Conservation (phyloP, 1,140 invertebrate genomes). For the Thaumetopoea pityocampa region DNA sequence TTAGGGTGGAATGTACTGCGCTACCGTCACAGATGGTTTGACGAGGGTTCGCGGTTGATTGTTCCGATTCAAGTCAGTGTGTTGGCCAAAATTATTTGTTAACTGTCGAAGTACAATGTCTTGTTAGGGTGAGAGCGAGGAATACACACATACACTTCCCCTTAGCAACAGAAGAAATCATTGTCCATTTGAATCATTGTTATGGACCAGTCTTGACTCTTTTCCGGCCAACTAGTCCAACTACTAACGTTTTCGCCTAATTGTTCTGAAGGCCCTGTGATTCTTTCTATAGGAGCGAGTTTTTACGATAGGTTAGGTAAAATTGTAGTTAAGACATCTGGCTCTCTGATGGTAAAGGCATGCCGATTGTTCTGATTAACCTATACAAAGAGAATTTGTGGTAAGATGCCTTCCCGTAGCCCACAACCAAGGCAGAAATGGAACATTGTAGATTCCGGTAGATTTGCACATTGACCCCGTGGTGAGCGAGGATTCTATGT, state of each 20-base stretch:
- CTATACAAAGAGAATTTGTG: no score
- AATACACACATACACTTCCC: constrained; percentile 39
- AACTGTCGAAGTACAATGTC: constrained; percentile 30
- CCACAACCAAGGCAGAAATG: no score
- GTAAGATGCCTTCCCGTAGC: no score
- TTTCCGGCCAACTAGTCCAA: constrained; percentile 31
- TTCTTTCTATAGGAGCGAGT: no score
- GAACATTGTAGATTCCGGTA: no score
- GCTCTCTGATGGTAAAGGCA: no score
- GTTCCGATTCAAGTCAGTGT: constrained; percentile 39
- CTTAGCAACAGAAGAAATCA: constrained; percentile 34
- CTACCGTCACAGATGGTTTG: constrained; percentile 46
- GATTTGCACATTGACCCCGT: no score
- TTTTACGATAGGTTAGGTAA: no score
- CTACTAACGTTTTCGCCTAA: constrained; percentile 21
- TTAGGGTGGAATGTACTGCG: constrained; percentile 19
- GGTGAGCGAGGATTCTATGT: no score
- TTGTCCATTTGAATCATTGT: constrained; percentile 46
- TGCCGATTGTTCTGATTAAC: no score
- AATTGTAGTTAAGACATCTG: no score
- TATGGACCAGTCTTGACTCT: constrained; percentile 40
- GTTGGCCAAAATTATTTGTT: constrained; percentile 42
- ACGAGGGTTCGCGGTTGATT: constrained; percentile 49
- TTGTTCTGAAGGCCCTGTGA: constrained; percentile 22
- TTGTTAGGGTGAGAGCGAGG: constrained; percentile 36